Base-by-base conservation (phyloP, 2,888 invertebrate species). In the Sesia bembeciformis region DNA sequence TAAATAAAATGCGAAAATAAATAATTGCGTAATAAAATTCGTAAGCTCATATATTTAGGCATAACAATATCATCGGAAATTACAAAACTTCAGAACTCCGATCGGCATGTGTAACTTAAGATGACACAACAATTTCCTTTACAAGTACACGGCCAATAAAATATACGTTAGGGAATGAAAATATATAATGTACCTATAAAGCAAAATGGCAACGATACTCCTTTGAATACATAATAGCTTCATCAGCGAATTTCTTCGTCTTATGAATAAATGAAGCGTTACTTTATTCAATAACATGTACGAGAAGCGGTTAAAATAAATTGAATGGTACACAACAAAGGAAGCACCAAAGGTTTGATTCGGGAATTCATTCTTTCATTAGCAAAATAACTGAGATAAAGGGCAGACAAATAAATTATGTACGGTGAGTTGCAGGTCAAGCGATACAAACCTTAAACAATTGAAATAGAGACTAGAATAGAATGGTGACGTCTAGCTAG, bases 291-390 rank as follows among this genome's bases (percentile, higher is more conserved):
- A 56, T 56, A 56, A 56, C 53, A 56, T 56, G 46, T 38, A 53
- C 52, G 42, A 49, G 39, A 54, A 8, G 23, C 52, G 40, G 51
- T 42, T 53, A 55, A 55, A 46, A 57, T 53, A 56, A 59, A 59
- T 59, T 57, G 57, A 59, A 57, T 58, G 52, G 23, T 55, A 57
- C 39, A 40, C 56, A 57, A 55, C 57, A 52, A 56, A 52, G 50
- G 50, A 53, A 46, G 5, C 5, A 50, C 38, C 8, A 7, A 53
- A 49, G 41, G 40, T 53, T 53, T 53, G 49, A 56, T 56, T 51
- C 40, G 40, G 41, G 23, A 41, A 49, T 38, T 23, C 39, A 39
- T n/a, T 38, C 39, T 8, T 52, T 52, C 53, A 50, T 52, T 43
- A 49, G 40, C 51, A n/a, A 43, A 49, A 56, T 49, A 51, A 54